phyloP scores from a whole-genome alignment of 1,140 invertebrate genomes.

The Thalassaphorura encarpata region DNA sequence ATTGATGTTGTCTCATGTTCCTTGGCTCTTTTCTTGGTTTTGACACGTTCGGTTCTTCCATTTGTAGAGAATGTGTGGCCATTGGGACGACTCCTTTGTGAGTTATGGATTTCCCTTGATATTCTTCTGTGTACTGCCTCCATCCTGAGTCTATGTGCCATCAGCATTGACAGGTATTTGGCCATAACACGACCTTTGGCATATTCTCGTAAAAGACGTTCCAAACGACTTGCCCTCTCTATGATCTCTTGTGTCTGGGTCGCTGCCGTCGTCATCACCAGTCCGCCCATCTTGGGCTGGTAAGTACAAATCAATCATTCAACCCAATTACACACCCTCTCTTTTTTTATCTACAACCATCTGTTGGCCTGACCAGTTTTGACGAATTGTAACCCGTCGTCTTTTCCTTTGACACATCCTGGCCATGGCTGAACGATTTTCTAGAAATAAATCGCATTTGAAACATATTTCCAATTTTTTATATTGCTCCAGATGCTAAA shows the following conservation, averaged over 20 bases:
- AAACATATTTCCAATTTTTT: no score
- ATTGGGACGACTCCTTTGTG: constrained; percentile 38
- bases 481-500: no score
- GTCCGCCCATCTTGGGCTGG: constrained; percentile 60
- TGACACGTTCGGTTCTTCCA: not conserved
- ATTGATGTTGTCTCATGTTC: no score
- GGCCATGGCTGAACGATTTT: no score
- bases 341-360: not conserved
- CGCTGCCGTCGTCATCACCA: constrained; percentile 36
- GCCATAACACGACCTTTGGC: constrained; percentile 54
- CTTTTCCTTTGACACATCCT: no score
- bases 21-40: constrained; percentile 14
- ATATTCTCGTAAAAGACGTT: constrained; percentile 47
- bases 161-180: constrained; percentile 46
- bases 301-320: constrained; percentile 39
- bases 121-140: constrained; percentile 79
- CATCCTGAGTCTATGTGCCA: constrained; percentile 40
- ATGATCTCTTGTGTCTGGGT: constrained; percentile 50
- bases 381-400: no score
- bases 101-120: constrained; percentile 82
- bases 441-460: no score
- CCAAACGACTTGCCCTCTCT: constrained; percentile 44
- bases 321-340: not conserved
- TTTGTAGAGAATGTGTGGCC: constrained; percentile 34
- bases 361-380: not conserved